These are phyloP conservation scores for Ceratina australensis DNA, from an alignment of 1,140 invertebrate genomes.

Conservation along the genomic window DNA sequence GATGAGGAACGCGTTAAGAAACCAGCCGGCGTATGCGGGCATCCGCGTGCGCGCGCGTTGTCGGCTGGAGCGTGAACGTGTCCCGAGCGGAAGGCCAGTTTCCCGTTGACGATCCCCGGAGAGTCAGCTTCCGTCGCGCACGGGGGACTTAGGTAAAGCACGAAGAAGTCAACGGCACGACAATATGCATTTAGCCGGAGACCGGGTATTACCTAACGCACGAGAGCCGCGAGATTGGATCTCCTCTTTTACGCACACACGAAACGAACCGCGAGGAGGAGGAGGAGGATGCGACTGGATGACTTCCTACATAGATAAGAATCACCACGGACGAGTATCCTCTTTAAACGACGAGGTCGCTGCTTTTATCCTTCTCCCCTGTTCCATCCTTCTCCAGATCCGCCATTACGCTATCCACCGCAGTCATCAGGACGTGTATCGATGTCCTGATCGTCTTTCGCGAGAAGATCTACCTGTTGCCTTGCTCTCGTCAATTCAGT, in stretches of 20 bases:
- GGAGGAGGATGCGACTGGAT: constrained; percentile 49
- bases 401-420: constrained; percentile 59
- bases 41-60: background rate
- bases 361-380: background rate
- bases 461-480: too few species aligned
- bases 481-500: too few species aligned
- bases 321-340: constrained; percentile 60
- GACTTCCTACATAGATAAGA: constrained; percentile 69
- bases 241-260: constrained; percentile 52
- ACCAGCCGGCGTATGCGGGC: background rate
- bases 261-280: background rate
- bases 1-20: background rate
- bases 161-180: constrained; percentile 58
- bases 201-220: constrained; percentile 61
- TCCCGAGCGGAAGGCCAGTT: constrained; percentile 45
- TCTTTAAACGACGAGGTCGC: constrained; percentile 64
- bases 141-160: constrained; percentile 7
- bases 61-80: background rate
- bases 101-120: constrained; percentile 24
- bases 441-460: constrained; percentile 25
- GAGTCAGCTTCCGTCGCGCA: constrained; percentile 38
- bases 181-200: constrained; percentile 59
- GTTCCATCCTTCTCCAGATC: background rate
- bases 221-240: constrained; percentile 57
- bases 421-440: constrained; percentile 61